phyloP scores from a whole-genome alignment of 2,888 invertebrate species.

The Papilio elwesi region DNA sequence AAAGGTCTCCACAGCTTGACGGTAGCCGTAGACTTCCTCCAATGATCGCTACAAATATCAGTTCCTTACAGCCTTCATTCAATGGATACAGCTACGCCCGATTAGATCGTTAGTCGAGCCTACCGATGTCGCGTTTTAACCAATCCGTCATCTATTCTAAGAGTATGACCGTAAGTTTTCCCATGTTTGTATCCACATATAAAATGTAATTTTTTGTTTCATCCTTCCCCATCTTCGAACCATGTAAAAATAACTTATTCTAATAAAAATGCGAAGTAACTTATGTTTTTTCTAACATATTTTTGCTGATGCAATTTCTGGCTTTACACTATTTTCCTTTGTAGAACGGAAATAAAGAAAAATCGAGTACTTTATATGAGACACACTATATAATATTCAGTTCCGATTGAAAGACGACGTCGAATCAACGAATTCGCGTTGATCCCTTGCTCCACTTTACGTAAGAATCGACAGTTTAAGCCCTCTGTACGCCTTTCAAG shows the following conservation, averaged over 20 bases:
- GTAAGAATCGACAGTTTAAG: conserved; percentile 25
- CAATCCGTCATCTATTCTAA: neutral
- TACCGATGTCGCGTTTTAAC: neutral
- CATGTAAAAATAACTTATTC: neutral
- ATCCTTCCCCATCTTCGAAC: neutral
- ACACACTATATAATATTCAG: conserved; percentile 9
- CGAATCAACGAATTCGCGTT: conserved; percentile 9
- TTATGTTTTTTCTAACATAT: neutral
- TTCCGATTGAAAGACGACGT: neutral
- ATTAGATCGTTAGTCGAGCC: no score
- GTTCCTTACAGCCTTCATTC: no score
- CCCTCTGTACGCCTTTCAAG: conserved; percentile 13
- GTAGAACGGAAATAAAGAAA: neutral
- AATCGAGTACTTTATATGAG: neutral
- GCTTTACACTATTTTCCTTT: neutral
- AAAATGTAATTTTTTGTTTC: neutral
- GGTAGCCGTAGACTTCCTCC: no score
- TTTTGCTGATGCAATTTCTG: neutral
- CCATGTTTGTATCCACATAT: neutral
- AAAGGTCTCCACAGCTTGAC: no score
- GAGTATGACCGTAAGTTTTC: neutral
- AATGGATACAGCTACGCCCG: no score
- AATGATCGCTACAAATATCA: no score
- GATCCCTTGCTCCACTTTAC: conserved; percentile 27
- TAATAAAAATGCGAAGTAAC: neutral